Evolutionary conservation across 1,140 invertebrate species (phyloP).

Genomic region (Heliconius hewitsoni): DNA sequence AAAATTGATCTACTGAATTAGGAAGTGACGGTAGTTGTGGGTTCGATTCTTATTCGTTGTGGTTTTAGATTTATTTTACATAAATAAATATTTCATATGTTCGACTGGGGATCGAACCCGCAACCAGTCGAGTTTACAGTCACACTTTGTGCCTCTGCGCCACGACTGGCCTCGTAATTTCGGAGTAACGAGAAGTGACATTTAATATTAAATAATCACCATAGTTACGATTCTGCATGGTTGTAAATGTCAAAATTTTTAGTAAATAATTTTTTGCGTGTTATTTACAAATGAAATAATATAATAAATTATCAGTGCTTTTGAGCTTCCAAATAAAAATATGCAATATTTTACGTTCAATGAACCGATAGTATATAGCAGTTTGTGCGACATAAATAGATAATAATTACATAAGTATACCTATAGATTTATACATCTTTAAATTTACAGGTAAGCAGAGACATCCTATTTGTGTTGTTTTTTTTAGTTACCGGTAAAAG

Average conservation of each 20-base stretch:
- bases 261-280: constrained; percentile 22
- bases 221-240: constrained; percentile 14
- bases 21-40: neutral
- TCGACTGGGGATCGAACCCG: too few species aligned
- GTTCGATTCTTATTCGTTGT: neutral
- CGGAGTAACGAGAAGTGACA: neutral
- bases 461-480: neutral
- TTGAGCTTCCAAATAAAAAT: constrained; percentile 17
- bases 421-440: neutral
- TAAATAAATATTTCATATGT: too few species aligned
- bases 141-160: too few species aligned
- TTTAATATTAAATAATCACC: neutral
- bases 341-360: constrained; percentile 19
- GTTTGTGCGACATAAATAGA: constrained; percentile 12
- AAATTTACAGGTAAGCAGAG: neutral
- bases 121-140: too few species aligned
- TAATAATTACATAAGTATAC: constrained; percentile 17
- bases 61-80: too few species aligned
- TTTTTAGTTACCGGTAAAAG: too few species aligned
- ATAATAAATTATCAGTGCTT: neutral
- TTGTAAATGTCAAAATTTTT: constrained; percentile 9
- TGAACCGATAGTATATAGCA: constrained; percentile 10
- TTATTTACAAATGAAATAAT: constrained; percentile 9
- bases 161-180: too few species aligned
- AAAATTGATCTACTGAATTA: neutral